Evolutionary conservation across 2,797 vertebrate species (phyloP).

Genomic region (Calcarius lapponicus): DNA sequence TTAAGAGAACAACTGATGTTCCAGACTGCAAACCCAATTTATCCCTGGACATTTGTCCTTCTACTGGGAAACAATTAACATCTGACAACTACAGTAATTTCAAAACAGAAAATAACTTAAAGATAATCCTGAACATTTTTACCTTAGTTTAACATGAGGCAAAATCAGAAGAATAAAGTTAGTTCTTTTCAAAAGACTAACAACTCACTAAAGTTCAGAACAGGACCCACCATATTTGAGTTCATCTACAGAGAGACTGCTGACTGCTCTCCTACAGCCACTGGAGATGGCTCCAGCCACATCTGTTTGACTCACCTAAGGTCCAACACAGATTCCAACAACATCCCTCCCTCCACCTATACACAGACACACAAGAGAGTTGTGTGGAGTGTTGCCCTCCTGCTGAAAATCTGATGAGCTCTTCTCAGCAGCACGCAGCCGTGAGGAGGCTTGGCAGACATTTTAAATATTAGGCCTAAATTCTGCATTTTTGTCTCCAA

Average conservation of each 20-base stretch:
- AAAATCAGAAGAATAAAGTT: background rate
- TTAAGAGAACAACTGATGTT: background rate
- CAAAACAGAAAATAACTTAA: background rate
- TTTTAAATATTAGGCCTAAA: background rate
- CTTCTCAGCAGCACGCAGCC: background rate
- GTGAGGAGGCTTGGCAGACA: background rate
- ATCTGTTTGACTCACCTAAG: background rate
- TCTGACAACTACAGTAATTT: background rate
- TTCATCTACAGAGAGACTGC: background rate
- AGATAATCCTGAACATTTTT: background rate
- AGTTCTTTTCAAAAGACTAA: background rate
- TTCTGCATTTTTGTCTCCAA: background rate
- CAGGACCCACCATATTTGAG: background rate
- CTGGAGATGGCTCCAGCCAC: background rate
- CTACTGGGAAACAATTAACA: background rate
- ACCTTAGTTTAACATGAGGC: background rate
- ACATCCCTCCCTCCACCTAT: background rate
- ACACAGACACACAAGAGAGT: background rate
- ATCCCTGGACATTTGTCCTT: background rate
- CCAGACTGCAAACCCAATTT: background rate
- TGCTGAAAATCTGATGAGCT: background rate
- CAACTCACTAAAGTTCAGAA: background rate
- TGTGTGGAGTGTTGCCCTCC: background rate
- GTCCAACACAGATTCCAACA: background rate
- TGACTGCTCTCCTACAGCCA: background rate